Base-by-base conservation (phyloP, 2,888 invertebrate genomes). In the Augochlorella aurata region DNA sequence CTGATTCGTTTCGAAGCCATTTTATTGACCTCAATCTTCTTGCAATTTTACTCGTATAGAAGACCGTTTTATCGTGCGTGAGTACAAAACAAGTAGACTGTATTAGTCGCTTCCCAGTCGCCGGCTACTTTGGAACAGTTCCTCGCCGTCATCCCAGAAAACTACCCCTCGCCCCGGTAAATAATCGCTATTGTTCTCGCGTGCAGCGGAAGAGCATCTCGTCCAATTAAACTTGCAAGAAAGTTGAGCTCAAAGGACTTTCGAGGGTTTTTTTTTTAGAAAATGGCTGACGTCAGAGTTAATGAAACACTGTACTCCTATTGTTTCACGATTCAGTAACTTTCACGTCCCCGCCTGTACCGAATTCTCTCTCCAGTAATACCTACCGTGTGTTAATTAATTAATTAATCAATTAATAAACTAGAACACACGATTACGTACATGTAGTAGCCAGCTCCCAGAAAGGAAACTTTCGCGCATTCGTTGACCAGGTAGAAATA, bases 401-500 rank as follows among this genome's bases (percentile, higher is more conserved):
- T 5, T 45, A 58, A 45, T 38, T 21, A 58, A 45, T 2, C 21
- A 58, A 45, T 44, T 65, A 65, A 65, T 44, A n/a, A 65, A 63
- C 44, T 45, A 3, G 44, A 44, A 44, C 38, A 65, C 65, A 65
- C 52, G 45, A 44, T 44, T 54, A 71, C 50, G 21, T 45, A 44
- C 16, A 71, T 10, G 38, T 45, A 58, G 54, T 54, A 38, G 54
- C 54, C 38, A 14, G 70, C 38, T 14, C 50, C 50, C 45, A 38
- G 21, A 58, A 38, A 77, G 67, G 58, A 18, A 68, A 52, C 67
- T 38, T 61, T 45, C 38, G 9, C 49, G 38, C 61, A 49, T 49
- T 47, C 24, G 18, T 70, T 8, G 70, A 58, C 16, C 38, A 79
- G 54, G 52, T 70, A 68, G 69, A 21, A 18, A 24, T 21, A 38